Base-by-base conservation (phyloP, 2,888 invertebrate species). In the Idaea aversata region DNA sequence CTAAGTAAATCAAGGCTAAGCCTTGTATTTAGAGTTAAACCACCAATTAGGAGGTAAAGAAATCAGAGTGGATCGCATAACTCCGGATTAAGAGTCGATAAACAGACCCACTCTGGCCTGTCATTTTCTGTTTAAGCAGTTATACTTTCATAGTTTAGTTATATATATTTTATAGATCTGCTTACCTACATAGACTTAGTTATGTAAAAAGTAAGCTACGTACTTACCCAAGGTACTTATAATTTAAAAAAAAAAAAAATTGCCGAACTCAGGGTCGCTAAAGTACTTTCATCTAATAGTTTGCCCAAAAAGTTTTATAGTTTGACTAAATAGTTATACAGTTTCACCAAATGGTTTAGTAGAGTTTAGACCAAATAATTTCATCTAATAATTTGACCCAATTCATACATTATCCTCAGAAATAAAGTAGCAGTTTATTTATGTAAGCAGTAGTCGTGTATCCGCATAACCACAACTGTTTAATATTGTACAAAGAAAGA, bases 21-120 rank as follows among this genome's bases (percentile, higher is more conserved):
- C 61, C 60, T 63, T 64, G 68, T 69, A 67, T 67, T 67, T 63
- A 68, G 70, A 59, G 59, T 59, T 70, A 70, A 70, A 71, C 69
- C 73, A 68, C 75, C 73, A 74, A 76, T 74, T 77, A 78, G 76
- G 72, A 68, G 73, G 70, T 68, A 68, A 70, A 72, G 67, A 72
- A 75, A 71, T 75, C 73, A 70, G 70, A 69, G 70, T 65, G 70
- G 73, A 74, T 69, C 71, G 69, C 71, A 69, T 68, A 75, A 74
- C 72, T 71, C 64, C 64, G 77, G 79, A 79, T 81, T 81, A 81
- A 73, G 68, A 70, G 70, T 72, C 75, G 73, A 77, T 77, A 78
- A 80, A 79, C 77, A 76, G 74, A 67, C 70, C 59, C 25, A 59
- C 59, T 25, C 25, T 25, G 59, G 25, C 16, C 59, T 16, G 6